These are phyloP conservation scores for Bothrops jararaca DNA, from an alignment of 2,113 vertebrate species.

Conservation along the genomic window DNA sequence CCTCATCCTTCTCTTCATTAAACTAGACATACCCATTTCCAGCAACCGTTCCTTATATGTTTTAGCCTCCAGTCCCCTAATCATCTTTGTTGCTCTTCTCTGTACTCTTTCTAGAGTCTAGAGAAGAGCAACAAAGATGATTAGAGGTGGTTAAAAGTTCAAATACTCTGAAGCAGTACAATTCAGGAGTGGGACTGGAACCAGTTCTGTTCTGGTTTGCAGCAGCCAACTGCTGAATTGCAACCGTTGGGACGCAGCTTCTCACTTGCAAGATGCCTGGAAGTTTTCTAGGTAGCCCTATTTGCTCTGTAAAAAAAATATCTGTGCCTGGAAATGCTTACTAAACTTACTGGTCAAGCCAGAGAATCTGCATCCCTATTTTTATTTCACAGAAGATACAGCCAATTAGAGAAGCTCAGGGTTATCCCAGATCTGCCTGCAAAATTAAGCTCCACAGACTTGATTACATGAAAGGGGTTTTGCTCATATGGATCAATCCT, in stretches of 20 bases:
- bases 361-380: not conserved
- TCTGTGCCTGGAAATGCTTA: not conserved
- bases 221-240: not conserved
- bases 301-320: not conserved
- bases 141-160: not conserved
- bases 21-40: too few species aligned
- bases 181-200: not conserved
- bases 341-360: not conserved
- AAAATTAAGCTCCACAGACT: not conserved
- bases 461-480: not conserved
- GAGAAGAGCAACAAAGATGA: too few species aligned
- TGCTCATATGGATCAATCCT: not conserved
- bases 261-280: not conserved
- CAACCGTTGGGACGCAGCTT: not conserved
- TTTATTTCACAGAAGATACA: not conserved
- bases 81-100: not conserved
- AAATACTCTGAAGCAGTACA: not conserved
- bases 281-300: not conserved
- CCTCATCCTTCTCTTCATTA: too few species aligned
- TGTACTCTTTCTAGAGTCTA: not conserved
- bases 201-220: not conserved
- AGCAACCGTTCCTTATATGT: too few species aligned
- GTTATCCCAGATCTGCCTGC: not conserved
- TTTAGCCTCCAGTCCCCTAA: not conserved
- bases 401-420: not conserved